Percentiles rank a stretch among this genome's conserved stretches.
These are phyloP conservation scores for Antennarius striatus DNA, from an alignment of 2,113 vertebrate species.

Conservation along the genomic window DNA sequence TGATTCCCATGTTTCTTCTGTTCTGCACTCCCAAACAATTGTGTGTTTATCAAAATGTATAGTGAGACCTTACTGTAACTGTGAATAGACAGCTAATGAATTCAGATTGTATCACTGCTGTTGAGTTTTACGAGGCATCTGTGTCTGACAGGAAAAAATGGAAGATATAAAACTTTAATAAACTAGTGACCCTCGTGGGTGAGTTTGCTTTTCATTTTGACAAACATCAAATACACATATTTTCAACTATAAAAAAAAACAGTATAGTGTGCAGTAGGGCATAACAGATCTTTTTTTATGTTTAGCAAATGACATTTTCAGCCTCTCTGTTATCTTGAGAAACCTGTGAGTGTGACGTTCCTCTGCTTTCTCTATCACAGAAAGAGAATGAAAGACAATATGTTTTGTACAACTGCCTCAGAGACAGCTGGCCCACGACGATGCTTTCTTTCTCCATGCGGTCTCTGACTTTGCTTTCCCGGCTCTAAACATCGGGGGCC, in stretches of 20 bases:
- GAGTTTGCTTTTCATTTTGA: not conserved
- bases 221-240: not conserved
- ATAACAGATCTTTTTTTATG: constrained; percentile 19
- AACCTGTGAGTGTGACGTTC: constrained; percentile 27
- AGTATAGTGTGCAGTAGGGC: not conserved
- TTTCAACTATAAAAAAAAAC: constrained; percentile 7
- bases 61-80: constrained; percentile 35
- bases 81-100: constrained; percentile 23
- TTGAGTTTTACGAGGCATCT: not conserved
- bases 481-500: constrained; percentile 34
- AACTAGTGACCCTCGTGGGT: too few species aligned
- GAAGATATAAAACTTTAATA: too few species aligned
- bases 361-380: constrained; percentile 32
- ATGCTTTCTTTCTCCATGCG: constrained; percentile 41
- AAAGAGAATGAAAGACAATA: constrained; percentile 52
- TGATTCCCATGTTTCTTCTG: constrained; percentile 79
- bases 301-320: constrained; percentile 16
- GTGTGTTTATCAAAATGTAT: constrained; percentile 65
- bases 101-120: constrained; percentile 10
- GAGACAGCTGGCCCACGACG: constrained; percentile 45
- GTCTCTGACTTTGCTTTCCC: constrained; percentile 46
- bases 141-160: too few species aligned
- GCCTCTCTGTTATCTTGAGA: constrained; percentile 15
- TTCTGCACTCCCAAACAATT: constrained; percentile 76
- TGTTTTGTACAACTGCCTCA: constrained; percentile 51